phyloP scores from a whole-genome alignment of 2,113 vertebrate genomes.

The Lophura nycthemera region DNA sequence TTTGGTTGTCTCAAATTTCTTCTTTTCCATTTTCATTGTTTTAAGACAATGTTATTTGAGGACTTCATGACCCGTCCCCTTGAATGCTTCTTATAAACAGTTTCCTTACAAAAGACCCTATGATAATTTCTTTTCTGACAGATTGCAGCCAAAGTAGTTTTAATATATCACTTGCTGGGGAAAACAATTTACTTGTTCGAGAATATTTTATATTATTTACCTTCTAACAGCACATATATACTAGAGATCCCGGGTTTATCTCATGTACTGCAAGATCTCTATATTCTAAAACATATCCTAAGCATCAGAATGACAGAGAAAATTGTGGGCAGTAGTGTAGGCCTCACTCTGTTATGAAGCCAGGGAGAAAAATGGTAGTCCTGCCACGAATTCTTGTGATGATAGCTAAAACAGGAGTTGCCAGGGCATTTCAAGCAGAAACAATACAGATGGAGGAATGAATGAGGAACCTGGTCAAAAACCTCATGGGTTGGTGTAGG shows the following conservation, averaged over 20 bases:
- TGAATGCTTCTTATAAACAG: background rate
- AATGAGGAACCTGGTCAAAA: background rate
- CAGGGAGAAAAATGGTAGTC: background rate
- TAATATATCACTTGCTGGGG: background rate
- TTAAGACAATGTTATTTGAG: constrained; percentile 17
- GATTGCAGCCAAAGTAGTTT: background rate
- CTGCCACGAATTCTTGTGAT: background rate
- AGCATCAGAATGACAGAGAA: background rate
- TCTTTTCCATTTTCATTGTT: constrained; percentile 63
- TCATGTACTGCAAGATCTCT: background rate
- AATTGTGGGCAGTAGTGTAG: background rate
- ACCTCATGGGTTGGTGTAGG: background rate
- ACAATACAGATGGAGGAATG: background rate
- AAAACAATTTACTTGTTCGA: background rate
- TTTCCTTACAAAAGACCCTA: background rate
- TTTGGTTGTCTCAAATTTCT: constrained; percentile 60
- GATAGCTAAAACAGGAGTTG: background rate
- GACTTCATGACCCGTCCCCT: background rate
- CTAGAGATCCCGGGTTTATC: background rate
- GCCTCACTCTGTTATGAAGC: background rate
- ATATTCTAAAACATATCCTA: background rate
- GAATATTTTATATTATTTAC: background rate
- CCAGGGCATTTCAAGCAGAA: background rate
- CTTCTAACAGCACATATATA: background rate
- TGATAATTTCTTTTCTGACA: background rate